Conservation (phyloP, 2,113 vertebrate genomes). For the Malurus cyaneus region DNA sequence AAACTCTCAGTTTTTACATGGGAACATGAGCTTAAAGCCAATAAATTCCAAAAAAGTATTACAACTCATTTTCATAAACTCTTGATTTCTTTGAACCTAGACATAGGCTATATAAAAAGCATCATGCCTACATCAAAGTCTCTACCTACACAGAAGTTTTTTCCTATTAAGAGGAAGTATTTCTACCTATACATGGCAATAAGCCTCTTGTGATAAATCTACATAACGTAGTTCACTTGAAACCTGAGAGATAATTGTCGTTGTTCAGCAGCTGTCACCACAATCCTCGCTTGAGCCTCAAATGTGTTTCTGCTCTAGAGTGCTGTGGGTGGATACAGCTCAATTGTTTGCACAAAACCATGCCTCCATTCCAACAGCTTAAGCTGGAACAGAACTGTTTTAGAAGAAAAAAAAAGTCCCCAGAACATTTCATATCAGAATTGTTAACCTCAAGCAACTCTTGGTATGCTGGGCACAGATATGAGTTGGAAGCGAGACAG, state of each 20-base stretch:
- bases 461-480: not conserved
- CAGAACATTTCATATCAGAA: not conserved
- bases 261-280: not conserved
- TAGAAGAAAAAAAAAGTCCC: not conserved
- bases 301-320: not conserved
- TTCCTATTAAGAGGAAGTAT: not conserved
- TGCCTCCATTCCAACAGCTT: not conserved
- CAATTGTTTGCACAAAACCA: not conserved
- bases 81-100: not conserved
- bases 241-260: not conserved
- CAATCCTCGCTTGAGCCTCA: not conserved
- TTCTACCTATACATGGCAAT: not conserved
- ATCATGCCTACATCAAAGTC: not conserved
- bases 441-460: slow-evolving; percentile 5
- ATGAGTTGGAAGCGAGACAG: fast-evolving
- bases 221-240: not conserved
- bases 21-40: not conserved
- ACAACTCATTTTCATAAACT: not conserved
- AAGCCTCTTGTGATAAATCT: not conserved
- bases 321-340: not conserved
- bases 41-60: not conserved
- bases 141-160: not conserved
- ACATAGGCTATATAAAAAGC: not conserved
- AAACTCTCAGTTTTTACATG: not conserved
- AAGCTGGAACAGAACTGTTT: not conserved